Evolutionary conservation across 2,888 invertebrate genomes (phyloP).

Genomic region (Oxycera nigricornis): DNA sequence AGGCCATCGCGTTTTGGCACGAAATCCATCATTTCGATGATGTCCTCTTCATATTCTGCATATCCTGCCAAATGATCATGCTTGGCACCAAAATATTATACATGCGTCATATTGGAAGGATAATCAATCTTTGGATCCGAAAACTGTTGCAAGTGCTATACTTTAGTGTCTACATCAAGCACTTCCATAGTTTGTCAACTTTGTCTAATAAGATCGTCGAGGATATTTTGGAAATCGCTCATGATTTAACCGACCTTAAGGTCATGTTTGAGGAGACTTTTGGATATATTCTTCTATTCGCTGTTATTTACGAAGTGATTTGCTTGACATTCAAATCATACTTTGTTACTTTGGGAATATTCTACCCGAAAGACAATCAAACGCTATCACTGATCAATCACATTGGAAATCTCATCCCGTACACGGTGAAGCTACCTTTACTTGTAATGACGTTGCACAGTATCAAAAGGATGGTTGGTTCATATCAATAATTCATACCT

Average conservation of each 20-base stretch:
- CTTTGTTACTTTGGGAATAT: slow-evolving; percentile 28
- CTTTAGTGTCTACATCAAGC: background rate
- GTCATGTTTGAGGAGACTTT: slow-evolving; percentile 28
- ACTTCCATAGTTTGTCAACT: background rate
- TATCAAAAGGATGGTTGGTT: slow-evolving; percentile 21
- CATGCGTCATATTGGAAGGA: slow-evolving; percentile 38
- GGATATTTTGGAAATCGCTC: slow-evolving; percentile 28
- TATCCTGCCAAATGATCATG: slow-evolving; percentile 35
- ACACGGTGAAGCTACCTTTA: slow-evolving; percentile 35
- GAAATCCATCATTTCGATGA: slow-evolving; percentile 34
- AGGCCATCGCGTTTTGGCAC: slow-evolving; percentile 9
- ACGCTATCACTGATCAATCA: slow-evolving; percentile 18
- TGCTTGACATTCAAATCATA: slow-evolving; percentile 39
- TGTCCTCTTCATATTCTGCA: slow-evolving; percentile 36
- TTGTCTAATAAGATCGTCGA: slow-evolving; percentile 5
- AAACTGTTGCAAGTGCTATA: background rate
- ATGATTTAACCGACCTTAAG: slow-evolving; percentile 39
- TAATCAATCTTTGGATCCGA: slow-evolving; percentile 25
- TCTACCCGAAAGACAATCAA: slow-evolving; percentile 27
- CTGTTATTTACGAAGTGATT: slow-evolving; percentile 37
- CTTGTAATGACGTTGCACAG: slow-evolving; percentile 27
- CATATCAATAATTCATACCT: background rate
- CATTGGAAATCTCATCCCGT: slow-evolving; percentile 38
- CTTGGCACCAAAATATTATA: slow-evolving; percentile 38
- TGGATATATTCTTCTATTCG: slow-evolving; percentile 40